Evolutionary conservation across 2,888 invertebrate genomes (phyloP).

Genomic region (Adela reaumurella): DNA sequence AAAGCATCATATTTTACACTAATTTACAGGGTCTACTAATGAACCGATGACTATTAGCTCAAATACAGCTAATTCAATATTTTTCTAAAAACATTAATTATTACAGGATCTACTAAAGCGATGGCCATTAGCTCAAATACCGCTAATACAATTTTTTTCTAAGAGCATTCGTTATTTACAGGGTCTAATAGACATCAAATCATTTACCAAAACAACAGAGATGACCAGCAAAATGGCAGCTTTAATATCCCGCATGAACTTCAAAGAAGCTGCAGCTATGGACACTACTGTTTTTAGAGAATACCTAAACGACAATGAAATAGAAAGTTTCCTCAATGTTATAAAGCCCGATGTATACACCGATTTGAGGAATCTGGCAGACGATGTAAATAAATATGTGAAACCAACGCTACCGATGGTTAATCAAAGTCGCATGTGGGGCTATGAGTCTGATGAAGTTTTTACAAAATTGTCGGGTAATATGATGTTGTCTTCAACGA

Average conservation of each 20-base stretch:
- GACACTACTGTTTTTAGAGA: background rate
- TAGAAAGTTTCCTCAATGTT: background rate
- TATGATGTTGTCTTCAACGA: slow-evolving; percentile 32
- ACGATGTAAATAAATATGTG: slow-evolving; percentile 29
- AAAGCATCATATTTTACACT: too few relatives aligned
- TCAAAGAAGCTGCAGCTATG: background rate
- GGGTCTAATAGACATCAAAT: background rate
- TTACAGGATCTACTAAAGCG: too few relatives aligned
- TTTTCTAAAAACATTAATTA: too few relatives aligned
- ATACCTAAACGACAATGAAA: background rate
- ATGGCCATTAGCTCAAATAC: too few relatives aligned
- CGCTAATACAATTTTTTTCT: too few relatives aligned
- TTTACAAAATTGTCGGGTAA: slow-evolving; percentile 25
- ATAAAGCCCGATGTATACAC: slow-evolving; percentile 13
- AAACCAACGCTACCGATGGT: slow-evolving; percentile 32
- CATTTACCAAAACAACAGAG: background rate
- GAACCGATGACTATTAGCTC: too few relatives aligned
- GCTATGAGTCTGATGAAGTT: slow-evolving; percentile 23
- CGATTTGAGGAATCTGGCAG: slow-evolving; percentile 21
- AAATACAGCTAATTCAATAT: too few relatives aligned
- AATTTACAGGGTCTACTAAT: too few relatives aligned
- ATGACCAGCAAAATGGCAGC: background rate
- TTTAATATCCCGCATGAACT: background rate
- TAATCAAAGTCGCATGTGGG: slow-evolving; percentile 30
- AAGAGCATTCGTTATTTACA: background rate